Evolutionary conservation across 2,888 invertebrate species (phyloP), one percentile per base, ranked within the genome.

Genomic region (Leucophenga maculata): DNA sequence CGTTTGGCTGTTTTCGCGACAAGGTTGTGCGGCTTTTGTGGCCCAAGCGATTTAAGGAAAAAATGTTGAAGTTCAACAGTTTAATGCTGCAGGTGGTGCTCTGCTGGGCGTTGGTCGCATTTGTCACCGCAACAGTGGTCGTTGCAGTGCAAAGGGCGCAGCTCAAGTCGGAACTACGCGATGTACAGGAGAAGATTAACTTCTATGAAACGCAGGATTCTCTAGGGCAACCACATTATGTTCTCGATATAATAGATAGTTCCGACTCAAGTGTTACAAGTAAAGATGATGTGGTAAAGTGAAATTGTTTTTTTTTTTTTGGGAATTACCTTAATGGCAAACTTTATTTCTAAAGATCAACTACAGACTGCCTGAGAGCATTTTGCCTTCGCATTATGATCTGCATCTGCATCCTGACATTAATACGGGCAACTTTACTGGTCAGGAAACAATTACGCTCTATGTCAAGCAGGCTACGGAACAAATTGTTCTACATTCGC

Each of bases 351-450:
- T 57, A 22, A 55, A 84, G 85, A 75, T 76, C 32, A 66, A 85
- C 64, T 86, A 86, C 71, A 85, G 92, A 18, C 85, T 95, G n/a
- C 92, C 93, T 3, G 87, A 86, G 62, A 84, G 90, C 57, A 87
- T 93, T 0, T 83, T 88, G 65, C 95, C 95, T 0, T 77, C 86
- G 14, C 90, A 91, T 71, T 95, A 95, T 83, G 91, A 92, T 69
- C 86, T 96, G 3, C 89, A 88, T 60, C 87, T 95, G 65, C 89
- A 91, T 78, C 95, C 95, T 0, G 88, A 94, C 77, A 87, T 94
- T 72, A 85, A 90, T 69, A 82, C 90, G 80, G 90, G 90, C 71
- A 84, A 76, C 13, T 92, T 91, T 76, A 78, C 74, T 16, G 95
- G 94, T n/a, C 88, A 86, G 50, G 91, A 92, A 0, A 78, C 74